Percentiles rank a stretch among this genome's conserved stretches.
Conservation (phyloP, 2,888 invertebrate species). For the Conus canariensis region DNA sequence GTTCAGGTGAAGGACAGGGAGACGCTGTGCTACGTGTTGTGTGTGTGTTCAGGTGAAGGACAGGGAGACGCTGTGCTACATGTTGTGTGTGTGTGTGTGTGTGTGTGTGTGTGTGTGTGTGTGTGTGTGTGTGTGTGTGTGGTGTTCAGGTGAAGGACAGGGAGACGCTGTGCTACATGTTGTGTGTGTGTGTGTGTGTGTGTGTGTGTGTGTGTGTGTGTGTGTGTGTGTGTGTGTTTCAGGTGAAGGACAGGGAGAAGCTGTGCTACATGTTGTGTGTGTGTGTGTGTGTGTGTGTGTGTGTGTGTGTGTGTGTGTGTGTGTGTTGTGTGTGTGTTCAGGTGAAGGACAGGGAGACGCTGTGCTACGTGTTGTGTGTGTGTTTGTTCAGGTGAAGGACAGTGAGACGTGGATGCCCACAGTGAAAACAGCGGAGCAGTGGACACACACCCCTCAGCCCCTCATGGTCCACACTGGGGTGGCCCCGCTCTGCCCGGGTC, state of each 20-base stretch:
- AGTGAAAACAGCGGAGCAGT: slow-evolving; percentile 60
- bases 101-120: background rate
- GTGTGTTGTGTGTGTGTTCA: background rate
- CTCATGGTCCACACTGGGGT: slow-evolving; percentile 68
- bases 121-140: no score
- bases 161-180: no score
- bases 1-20: background rate
- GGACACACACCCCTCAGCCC: slow-evolving; percentile 67
- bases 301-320: background rate
- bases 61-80: no score
- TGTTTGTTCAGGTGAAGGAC: background rate
- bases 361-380: background rate
- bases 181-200: no score
- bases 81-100: background rate
- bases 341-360: no score
- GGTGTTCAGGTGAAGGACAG: no score
- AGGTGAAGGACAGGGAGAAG: no score
- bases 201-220: no score
- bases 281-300: background rate
- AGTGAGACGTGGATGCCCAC: slow-evolving; percentile 63
- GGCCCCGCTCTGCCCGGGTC: slow-evolving; percentile 65
- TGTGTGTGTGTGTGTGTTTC: no score
- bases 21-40: background rate
- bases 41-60: no score
- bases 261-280: background rate